Evolutionary conservation across 2,888 invertebrate species (phyloP), one percentile per base, ranked within the genome.

Genomic region (Physocephala rufipes): DNA sequence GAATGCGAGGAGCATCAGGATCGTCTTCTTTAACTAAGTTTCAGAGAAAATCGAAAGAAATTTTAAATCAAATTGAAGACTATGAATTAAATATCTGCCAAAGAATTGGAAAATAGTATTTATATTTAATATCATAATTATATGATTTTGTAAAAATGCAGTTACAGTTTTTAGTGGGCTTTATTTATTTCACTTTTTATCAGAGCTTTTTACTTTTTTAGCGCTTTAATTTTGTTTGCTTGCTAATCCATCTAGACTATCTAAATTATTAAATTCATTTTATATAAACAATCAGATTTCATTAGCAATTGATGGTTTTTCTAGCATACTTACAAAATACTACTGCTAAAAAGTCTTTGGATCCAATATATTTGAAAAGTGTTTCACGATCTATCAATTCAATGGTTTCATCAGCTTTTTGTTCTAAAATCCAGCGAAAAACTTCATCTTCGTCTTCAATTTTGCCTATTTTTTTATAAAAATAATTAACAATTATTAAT

Each of bases 391-490:
- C 91, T 75, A 96, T 94, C 84, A 95, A 93, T 84, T 95, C 95
- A 78, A 96, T 95, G 82, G 95, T 95, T 84, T 94, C 93, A 84
- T 96, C 96, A 84, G 93, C 93, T 84, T 95, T 95, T 85, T 96
- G 96, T 84, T 92, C 92, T 72, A 93, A 89, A 90, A 96, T 94
- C 96, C 96, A 96, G 79, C 93, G 92, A 78, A 96, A 89, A 7
- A 96, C 95, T 84, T 93, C 92, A 63, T 89, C 89, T 86, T 95
- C 95, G 81, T 95, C 93, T 74, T 89, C 86, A 73, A 93, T 87
- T 85, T 91, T 91, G 79, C 93, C 93, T 93, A 13, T 4, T 53
- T 12, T 61, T 1, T n/a, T 28, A 16, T 58, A 28, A 71, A 15
- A n/a, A n/a, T 30, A 53, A 30, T 36, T 16, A 2, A 66, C 1